Percentiles rank a stretch among this genome's conserved stretches.
phyloP scores from a whole-genome alignment of 1,140 invertebrate genomes.

The Mylabris phalerata region DNA sequence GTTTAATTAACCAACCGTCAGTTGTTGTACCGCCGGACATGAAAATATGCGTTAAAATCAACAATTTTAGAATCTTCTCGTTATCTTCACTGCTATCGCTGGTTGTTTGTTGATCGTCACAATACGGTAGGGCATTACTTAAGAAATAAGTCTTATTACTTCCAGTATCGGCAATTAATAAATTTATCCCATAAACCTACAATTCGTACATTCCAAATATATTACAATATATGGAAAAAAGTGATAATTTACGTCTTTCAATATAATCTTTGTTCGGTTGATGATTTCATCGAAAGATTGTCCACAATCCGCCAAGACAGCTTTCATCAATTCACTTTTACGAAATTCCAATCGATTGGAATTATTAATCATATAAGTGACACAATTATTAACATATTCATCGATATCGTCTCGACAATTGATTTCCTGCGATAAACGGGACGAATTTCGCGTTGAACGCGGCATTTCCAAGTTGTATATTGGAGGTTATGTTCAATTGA shows the following conservation, averaged over 20 bases:
- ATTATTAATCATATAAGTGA: slow-evolving; percentile 28
- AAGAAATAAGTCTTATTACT: slow-evolving; percentile 26
- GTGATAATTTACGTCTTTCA: slow-evolving; percentile 23
- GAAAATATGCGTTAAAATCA: slow-evolving; percentile 32
- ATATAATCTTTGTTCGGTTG: slow-evolving; percentile 14
- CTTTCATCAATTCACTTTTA: slow-evolving; percentile 26
- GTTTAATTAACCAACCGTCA: slow-evolving; percentile 22
- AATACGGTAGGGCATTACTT: slow-evolving; percentile 23
- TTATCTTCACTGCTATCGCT: slow-evolving; percentile 18
- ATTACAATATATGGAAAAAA: neutral
- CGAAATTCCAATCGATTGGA: slow-evolving; percentile 20
- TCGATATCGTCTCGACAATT: slow-evolving; percentile 1
- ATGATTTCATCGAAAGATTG: slow-evolving; percentile 24
- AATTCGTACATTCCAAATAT: slow-evolving; percentile 8
- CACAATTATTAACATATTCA: slow-evolving; percentile 25
- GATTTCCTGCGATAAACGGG: no score
- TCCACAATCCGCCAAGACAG: slow-evolving; percentile 21
- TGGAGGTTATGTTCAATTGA: no score
- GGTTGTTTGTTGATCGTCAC: slow-evolving; percentile 9
- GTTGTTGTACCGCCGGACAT: slow-evolving; percentile 27
- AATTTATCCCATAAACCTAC: slow-evolving; percentile 33
- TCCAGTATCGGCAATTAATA: slow-evolving; percentile 22
- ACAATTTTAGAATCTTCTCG: slow-evolving; percentile 27
- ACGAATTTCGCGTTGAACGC: no score
- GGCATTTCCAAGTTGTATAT: no score